Conservation (phyloP, 2,888 invertebrate genomes). For the Meghimatium bilineatum region DNA sequence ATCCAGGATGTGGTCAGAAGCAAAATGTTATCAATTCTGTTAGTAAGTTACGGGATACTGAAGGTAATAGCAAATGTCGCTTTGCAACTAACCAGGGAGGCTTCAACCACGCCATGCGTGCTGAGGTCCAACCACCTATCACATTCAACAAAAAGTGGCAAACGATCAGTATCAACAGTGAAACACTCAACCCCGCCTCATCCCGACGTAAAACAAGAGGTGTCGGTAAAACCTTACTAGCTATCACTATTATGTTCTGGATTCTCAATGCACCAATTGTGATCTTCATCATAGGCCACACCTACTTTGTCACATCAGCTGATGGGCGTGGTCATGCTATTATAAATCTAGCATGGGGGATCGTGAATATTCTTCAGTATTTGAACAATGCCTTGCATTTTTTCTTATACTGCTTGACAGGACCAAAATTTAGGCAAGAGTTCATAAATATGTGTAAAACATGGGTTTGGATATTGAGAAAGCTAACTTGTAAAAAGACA, state of each 20-base stretch:
- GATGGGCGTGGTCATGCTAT: slow-evolving; percentile 53
- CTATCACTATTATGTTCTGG: slow-evolving; percentile 64
- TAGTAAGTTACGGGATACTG: neutral
- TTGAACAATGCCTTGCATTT: slow-evolving; percentile 66
- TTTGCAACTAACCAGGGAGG: no score
- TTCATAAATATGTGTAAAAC: slow-evolving; percentile 51
- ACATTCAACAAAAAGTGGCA: neutral
- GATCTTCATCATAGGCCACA: slow-evolving; percentile 63
- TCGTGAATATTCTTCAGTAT: slow-evolving; percentile 68
- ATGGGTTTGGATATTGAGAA: neutral
- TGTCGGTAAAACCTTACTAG: slow-evolving; percentile 53
- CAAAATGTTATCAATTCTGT: neutral
- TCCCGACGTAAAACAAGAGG: slow-evolving; percentile 16
- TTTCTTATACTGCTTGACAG: slow-evolving; percentile 67
- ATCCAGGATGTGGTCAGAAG: neutral
- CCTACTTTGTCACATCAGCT: slow-evolving; percentile 54
- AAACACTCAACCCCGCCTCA: neutral
- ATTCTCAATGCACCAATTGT: slow-evolving; percentile 65
- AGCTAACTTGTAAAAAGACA: no score
- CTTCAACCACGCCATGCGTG: neutral
- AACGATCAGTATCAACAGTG: neutral
- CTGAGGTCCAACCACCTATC: neutral
- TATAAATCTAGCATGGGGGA: slow-evolving; percentile 61
- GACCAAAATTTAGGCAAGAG: slow-evolving; percentile 63
- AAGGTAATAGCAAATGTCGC: neutral